Evolutionary conservation across 2,888 invertebrate genomes (phyloP), one percentile per base, ranked within the genome.

Genomic region (Ophioninae sp.): DNA sequence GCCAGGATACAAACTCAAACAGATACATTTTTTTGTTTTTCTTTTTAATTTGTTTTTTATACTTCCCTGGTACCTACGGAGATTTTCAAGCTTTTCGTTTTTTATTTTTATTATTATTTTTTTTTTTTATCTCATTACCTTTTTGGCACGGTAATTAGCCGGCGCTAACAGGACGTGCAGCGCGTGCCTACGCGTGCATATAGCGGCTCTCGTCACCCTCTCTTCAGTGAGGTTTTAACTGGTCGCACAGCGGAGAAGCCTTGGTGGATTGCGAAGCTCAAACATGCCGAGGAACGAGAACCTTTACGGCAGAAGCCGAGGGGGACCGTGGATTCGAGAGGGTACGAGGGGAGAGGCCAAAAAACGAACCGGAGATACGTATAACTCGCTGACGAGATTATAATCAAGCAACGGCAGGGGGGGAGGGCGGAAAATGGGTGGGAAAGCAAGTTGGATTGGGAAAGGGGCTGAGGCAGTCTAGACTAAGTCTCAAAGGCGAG

Each of bases 301-400:
- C 73, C 58, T 71, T 73, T 51, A 81, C 56, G 63, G 71, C 71
- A 22, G 78, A 79, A 84, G 83, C 84, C 71, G 76, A 81, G 82
- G 79, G 85, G 80, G 76, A 81, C 37, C 8, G 59, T 41, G 41
- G 63, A 56, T 63, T 37, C 41, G 17, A 39, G 56, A 22, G 79
- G 73, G 76, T 67, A n/a, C 9, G 72, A 67, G 59, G 22, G 22
- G 69, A 22, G 61, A 71, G 79, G 86, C 75, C 63, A 80, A 56
- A 59, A 74, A 81, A 59, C 82, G 81, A 79, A 75, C 79, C 68
- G 69, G 82, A 84, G 84, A 91, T 90, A 87, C 90, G 88, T 88
- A 89, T 91, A 92, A 92, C 90, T 91, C 91, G 90, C 90, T 92
- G 91, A 92, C 90, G 91, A 92, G 92, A 91, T 92, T 92, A 92